Base-by-base conservation (phyloP, 2,888 invertebrate species). In the Chorisops tibialis region DNA sequence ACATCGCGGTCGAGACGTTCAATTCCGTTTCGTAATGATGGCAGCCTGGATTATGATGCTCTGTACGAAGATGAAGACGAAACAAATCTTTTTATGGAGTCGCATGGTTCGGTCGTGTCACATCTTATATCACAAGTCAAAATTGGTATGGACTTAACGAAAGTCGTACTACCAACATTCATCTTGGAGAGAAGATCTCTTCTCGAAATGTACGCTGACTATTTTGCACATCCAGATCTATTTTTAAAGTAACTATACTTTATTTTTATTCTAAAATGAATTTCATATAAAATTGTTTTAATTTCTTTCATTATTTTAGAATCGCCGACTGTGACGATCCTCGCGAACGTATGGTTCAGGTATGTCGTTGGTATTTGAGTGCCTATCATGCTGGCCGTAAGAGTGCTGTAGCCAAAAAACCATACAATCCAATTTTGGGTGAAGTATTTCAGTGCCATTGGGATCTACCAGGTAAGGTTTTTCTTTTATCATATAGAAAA, bases 131-230 rank as follows among this genome's bases (percentile, higher is more conserved):
- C 96, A 1, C 98, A 98, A 81, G 96, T 98, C 67, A 93, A 96
- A 79, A 96, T 98, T 73, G 98, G 98, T 66, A 99, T 99, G 99
- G 99, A 99, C 81, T 85, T 99, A 73, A 99, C 99, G 11, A 99
- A 98, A 84, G 85, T 84, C 59, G 96, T 96, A 58, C 82, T 99
- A 67, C 99, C 99, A 19, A 99, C 99, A 22, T 99, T 99, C 75
- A 99, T 99, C 70, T 80, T 99, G 70, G 99, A 99, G 77, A 85
- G 96, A 77, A 86, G 99, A 65, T 99, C 98, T 1, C 83, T 99
- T 39, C 82, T 99, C 49, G 99, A 99, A 81, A 99, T 99, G 99
- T 99, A 97, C 78, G 98, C 99, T 51, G 99, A 99, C 81, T 99
- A 98, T 76, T 97, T 99, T 80, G 96, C 99, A 11, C 99, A 99